Base-by-base conservation (phyloP, 2,888 invertebrate species). In the Sarcophaga variegata region DNA sequence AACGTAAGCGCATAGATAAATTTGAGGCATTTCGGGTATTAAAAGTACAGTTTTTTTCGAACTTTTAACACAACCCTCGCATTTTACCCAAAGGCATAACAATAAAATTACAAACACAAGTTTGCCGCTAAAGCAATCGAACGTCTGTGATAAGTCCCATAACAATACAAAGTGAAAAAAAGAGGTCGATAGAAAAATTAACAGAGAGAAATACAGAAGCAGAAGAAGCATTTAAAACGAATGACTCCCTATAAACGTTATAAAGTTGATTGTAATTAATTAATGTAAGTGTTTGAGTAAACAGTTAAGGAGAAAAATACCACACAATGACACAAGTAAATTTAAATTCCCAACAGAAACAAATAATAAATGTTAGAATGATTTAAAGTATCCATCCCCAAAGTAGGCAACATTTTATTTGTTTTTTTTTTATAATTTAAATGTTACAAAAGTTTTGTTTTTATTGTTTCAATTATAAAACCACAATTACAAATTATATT, bases 241-340 rank as follows among this genome's bases (percentile, higher is more conserved):
- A 81, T 78, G 83, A 75, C 74, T 75, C 37, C 2, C 63, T 69
- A 72, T 54, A 81, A 70, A 77, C 62, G 70, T 78, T 83, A 75
- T 66, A 87, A 87, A 82, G 71, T 84, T 87, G 54, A 80, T 63
- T 71, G 79, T 82, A 87, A 84, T 84, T 87, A 84, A 87, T 86
- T 86, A 83, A 78, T 79, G 59, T 25, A 83, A 83, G 69, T 83
- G 72, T 69, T 78, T 37, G 64, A 67, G 72, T 72, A 71, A 71
- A 64, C 64, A 66, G 37, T n/a, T n/a, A 20, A 70, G 49, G 64
- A 27, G 70, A 47, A 5, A 49, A 12, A 37, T 62, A 64, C 37
- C 20, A 54, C 22, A 25, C 54, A 27, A 70, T 27, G 2, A 22
- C 25, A 63, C 8, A 63, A 64, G 70, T 62, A 75, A 71, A 70